Conservation (phyloP, 2,113 vertebrate genomes). For the Puntigrus tetrazona region DNA sequence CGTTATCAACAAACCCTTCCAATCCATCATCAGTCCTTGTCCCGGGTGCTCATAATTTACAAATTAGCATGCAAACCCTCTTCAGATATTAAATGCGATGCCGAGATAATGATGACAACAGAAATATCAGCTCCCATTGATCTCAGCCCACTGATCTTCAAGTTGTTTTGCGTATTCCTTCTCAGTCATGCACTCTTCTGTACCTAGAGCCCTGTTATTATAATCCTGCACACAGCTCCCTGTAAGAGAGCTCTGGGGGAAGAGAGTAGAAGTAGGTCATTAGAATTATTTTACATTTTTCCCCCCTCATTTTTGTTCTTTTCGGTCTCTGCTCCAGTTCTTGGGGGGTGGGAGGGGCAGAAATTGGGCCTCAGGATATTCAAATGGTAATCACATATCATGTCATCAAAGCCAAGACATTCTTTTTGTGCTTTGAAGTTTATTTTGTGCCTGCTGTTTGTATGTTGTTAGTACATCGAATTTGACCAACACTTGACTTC, state of each 20-base stretch:
- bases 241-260: constrained; percentile 34
- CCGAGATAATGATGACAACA: constrained; percentile 31
- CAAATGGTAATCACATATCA: constrained; percentile 55
- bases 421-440: constrained; percentile 35
- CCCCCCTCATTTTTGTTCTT: constrained; percentile 11
- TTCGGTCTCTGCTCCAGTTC: constrained; percentile 36
- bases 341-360: constrained; percentile 28
- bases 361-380: constrained; percentile 36
- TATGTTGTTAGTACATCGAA: background rate
- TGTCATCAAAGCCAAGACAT: constrained; percentile 46
- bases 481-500: constrained; percentile 28
- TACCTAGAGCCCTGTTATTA: constrained; percentile 42
- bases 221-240: constrained; percentile 26
- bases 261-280: constrained; percentile 51
- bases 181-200: constrained; percentile 16
- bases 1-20: background rate
- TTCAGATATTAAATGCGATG: constrained; percentile 33
- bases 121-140: constrained; percentile 41
- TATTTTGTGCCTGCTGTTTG: constrained; percentile 19
- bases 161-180: constrained; percentile 4
- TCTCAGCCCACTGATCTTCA: constrained; percentile 24
- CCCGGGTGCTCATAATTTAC: background rate
- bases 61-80: background rate
- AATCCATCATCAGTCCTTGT: background rate
- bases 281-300: constrained; percentile 55